Conservation (phyloP, 2,113 vertebrate genomes). For the Alethe castanea region DNA sequence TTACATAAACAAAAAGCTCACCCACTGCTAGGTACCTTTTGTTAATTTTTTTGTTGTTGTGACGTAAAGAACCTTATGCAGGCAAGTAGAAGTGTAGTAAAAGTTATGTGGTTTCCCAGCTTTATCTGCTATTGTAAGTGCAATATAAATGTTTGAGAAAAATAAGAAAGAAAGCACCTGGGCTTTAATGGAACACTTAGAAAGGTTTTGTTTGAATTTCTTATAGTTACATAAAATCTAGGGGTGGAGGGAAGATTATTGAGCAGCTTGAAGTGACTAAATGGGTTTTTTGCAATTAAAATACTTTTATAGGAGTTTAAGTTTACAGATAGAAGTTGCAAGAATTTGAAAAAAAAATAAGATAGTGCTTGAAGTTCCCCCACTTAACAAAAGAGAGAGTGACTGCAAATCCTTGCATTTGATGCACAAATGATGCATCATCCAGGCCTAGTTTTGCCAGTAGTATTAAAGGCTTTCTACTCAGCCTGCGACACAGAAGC, state of each 20-base stretch:
- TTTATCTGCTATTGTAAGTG: neutral
- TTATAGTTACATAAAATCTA: neutral
- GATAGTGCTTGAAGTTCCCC: neutral
- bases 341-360: neutral
- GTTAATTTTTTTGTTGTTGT: neutral
- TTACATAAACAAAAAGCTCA: neutral
- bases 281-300: neutral
- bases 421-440: constrained; percentile 3
- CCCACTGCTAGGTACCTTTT: neutral
- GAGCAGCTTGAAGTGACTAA: neutral
- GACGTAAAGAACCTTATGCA: neutral
- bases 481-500: neutral
- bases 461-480: constrained; percentile 51
- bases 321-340: neutral
- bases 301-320: neutral
- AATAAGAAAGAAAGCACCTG: neutral
- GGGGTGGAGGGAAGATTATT: neutral
- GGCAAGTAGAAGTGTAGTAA: neutral
- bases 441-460: constrained; percentile 30
- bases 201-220: neutral
- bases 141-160: neutral
- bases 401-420: constrained; percentile 68
- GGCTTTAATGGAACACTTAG: neutral
- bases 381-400: neutral
- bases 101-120: neutral